Base-by-base conservation (phyloP, 2,888 invertebrate species). In the Geophilus truncorum region DNA sequence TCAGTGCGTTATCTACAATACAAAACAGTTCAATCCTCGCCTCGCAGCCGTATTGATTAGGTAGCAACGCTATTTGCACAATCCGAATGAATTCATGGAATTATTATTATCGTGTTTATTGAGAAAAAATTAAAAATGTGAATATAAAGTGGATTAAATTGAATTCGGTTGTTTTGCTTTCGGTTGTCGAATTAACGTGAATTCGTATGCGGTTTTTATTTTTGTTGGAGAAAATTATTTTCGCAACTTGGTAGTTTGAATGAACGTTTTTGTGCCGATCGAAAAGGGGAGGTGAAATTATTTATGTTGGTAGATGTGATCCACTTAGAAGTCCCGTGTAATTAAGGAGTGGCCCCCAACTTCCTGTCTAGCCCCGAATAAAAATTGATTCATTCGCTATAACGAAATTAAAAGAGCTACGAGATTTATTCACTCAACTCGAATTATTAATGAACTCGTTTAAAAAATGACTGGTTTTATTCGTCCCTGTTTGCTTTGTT, bases 261-360 rank as follows among this genome's bases (percentile, higher is more conserved):
- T 28, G 70, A 70, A 70, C 25, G 70, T 28, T 18, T 32, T 15
- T 70, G 70, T 70, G n/a, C n/a, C 70, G 70, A 70, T 70, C 70
- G 70, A 70, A 70, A 70, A 70, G 70, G 70, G 70, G 70, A 70
- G 70, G 70, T 70, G 70, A 70, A 70, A 70, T 70, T 70, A 70
- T 70, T 70, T 70, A 70, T 70, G 70, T 70, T 70, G 70, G 70
- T 70, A 70, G 70, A 70, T 25, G 15, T 70, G 70, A 70, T 70
- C 70, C 70, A 70, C 70, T 70, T 70, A 70, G 70, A 70, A 70
- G 70, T 70, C 70, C 70, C 70, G 70, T 70, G 70, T 70, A 70
- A 70, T 70, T 70, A 70, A 70, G 70, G 70, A 70, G 70, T 70
- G 70, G 70, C 70, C 70, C 70, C 70, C 70, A 70, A 70, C 70